A percentile compares a stretch with the other conserved stretches of the same genome.
Conservation (phyloP, 2,888 invertebrate genomes). For the Epinotia ramella region DNA sequence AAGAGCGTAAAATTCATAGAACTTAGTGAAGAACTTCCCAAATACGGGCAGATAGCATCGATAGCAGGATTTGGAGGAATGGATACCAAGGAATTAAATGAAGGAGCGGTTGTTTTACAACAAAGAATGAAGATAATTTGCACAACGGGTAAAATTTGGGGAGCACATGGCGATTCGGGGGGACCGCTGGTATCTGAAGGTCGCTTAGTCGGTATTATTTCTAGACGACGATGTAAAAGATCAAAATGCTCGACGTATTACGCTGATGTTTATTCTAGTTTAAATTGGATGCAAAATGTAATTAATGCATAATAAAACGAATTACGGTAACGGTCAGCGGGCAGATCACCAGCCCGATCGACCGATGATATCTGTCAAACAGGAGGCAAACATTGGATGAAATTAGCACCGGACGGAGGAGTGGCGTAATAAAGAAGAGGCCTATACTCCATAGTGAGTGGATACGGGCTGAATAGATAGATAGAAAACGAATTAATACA, state of each 20-base stretch:
- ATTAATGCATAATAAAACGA: not conserved
- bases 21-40: not conserved
- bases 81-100: not conserved
- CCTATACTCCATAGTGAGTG: too few relatives aligned
- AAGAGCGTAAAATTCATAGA: not conserved
- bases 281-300: constrained; percentile 33
- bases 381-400: too few relatives aligned
- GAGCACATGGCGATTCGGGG: constrained; percentile 37
- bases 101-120: constrained; percentile 30
- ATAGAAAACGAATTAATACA: not conserved
- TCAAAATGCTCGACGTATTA: constrained; percentile 31
- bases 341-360: too few relatives aligned
- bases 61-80: constrained; percentile 31
- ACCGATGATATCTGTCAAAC: too few relatives aligned
- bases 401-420: too few relatives aligned
- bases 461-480: too few relatives aligned
- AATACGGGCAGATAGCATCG: constrained; percentile 17
- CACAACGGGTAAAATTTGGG: constrained; percentile 30
- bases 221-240: constrained; percentile 23
- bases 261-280: constrained; percentile 31
- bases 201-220: constrained; percentile 26
- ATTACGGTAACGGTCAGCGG: too few relatives aligned
- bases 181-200: constrained; percentile 12
- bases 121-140: constrained; percentile 9
- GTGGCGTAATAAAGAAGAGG: too few relatives aligned